These are phyloP conservation scores for Gila orcuttii DNA, from an alignment of 2,113 vertebrate genomes.

Conservation along the genomic window DNA sequence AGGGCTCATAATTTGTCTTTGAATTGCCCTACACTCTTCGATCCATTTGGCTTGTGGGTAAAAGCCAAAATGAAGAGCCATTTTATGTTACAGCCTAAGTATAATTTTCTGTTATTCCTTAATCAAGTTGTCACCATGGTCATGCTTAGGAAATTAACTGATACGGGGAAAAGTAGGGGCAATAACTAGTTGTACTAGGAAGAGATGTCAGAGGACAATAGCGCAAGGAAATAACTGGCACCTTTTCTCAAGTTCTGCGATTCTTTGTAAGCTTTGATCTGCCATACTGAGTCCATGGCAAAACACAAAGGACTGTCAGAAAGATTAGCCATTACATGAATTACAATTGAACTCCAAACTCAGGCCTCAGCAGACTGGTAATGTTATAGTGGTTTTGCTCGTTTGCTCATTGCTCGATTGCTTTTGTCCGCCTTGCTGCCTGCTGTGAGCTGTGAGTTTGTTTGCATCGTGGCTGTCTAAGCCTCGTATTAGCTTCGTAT, in stretches of 20 bases:
- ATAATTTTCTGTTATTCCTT: not conserved
- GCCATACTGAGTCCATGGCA: conserved; percentile 62
- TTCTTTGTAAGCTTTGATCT: conserved; percentile 65
- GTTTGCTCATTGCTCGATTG: too few species aligned
- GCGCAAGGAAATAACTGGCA: conserved; percentile 29
- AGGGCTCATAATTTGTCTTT: conserved; percentile 5
- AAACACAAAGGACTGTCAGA: conserved; percentile 81
- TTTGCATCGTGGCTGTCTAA: too few species aligned
- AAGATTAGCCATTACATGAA: conserved; percentile 66
- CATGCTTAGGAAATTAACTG: conserved; percentile 50
- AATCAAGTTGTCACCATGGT: conserved; percentile 30
- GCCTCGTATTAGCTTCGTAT: too few species aligned
- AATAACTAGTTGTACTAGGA: conserved; percentile 29
- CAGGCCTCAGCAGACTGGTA: conserved; percentile 45
- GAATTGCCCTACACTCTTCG: conserved; percentile 17
- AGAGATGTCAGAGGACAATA: conserved; percentile 26
- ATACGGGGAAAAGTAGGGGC: conserved; percentile 24
- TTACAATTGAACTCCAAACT: conserved; percentile 54
- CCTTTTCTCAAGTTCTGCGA: conserved; percentile 63
- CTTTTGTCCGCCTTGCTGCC: too few species aligned
- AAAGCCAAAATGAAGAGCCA: conserved; percentile 4
- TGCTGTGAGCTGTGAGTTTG: too few species aligned
- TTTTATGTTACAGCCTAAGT: not conserved
- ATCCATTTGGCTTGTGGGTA: conserved; percentile 11
- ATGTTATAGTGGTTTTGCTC: too few species aligned